A percentile compares a stretch with the other conserved stretches of the same genome.
Conservation (phyloP, 92 coral and sea anemone species). For the Hydrozoanthus gracilis region DNA sequence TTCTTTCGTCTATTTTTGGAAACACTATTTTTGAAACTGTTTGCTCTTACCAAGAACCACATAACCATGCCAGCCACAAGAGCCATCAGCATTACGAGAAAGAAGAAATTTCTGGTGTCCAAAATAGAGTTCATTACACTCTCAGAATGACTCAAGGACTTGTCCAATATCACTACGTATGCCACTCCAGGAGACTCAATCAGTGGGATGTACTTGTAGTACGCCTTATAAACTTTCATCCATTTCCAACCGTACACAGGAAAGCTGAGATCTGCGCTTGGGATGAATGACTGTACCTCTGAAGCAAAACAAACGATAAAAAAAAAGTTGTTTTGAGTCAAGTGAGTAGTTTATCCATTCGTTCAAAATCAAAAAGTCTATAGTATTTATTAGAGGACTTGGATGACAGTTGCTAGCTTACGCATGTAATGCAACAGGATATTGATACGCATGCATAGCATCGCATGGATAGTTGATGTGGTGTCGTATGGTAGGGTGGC, state of each 20-base stretch:
- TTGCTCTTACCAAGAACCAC: constrained; percentile 77
- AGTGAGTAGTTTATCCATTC: no score
- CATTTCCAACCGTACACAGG: constrained; percentile 89
- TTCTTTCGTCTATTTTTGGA: no score
- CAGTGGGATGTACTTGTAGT: constrained; percentile 71
- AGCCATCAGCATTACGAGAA: constrained; percentile 67
- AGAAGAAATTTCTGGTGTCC: constrained; percentile 64
- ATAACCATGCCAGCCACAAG: constrained; percentile 71
- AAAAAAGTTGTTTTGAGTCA: no score
- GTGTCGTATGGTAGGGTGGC: no score
- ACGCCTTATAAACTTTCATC: constrained; percentile 62
- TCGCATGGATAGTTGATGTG: no score
- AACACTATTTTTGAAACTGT: constrained; percentile 46
- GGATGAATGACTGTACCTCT: constrained; percentile 27
- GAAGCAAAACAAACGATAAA: neutral
- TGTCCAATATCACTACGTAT: constrained; percentile 64
- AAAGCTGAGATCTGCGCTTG: constrained; percentile 66
- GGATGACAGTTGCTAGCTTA: neutral
- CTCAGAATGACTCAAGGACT: constrained; percentile 47
- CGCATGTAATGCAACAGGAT: no score
- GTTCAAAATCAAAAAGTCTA: neutral
- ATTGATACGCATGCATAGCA: no score
- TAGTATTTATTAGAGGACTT: neutral
- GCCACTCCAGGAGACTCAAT: constrained; percentile 86
- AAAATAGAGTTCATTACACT: constrained; percentile 58